A percentile compares a stretch with the other conserved stretches of the same genome.
phyloP scores from a whole-genome alignment of 2,888 invertebrate species.

The Physocephala rufipes region DNA sequence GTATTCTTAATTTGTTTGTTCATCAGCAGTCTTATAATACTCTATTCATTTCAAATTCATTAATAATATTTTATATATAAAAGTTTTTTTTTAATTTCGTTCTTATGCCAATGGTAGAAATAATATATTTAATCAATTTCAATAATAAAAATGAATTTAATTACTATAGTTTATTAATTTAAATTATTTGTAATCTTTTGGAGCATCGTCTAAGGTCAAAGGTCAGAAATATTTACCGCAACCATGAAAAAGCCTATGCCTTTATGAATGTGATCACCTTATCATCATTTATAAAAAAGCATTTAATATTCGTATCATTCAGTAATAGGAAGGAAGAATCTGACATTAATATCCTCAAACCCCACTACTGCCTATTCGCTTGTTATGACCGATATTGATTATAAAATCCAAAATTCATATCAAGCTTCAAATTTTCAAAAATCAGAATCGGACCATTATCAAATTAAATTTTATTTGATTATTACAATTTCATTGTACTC shows the following conservation, averaged over 20 bases:
- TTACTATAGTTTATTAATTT: constrained; percentile 22
- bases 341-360: no score
- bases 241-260: no score
- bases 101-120: background rate
- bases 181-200: background rate
- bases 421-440: background rate
- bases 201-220: background rate
- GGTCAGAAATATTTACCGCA: background rate
- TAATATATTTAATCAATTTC: constrained; percentile 15
- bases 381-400: no score
- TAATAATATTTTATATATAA: constrained; percentile 21
- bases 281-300: no score
- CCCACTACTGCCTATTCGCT: no score
- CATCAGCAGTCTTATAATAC: no score
- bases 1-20: no score
- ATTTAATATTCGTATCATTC: no score
- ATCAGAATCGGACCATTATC: background rate
- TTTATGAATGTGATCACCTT: no score
- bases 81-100: constrained; percentile 16
- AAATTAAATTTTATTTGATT: background rate
- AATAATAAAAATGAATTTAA: constrained; percentile 25
- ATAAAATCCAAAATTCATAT: no score
- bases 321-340: no score
- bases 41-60: background rate
- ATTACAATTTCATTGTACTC: no score